Evolutionary conservation across 2,888 invertebrate species (phyloP), one percentile per base, ranked within the genome.

Genomic region (Brachyptera putata): DNA sequence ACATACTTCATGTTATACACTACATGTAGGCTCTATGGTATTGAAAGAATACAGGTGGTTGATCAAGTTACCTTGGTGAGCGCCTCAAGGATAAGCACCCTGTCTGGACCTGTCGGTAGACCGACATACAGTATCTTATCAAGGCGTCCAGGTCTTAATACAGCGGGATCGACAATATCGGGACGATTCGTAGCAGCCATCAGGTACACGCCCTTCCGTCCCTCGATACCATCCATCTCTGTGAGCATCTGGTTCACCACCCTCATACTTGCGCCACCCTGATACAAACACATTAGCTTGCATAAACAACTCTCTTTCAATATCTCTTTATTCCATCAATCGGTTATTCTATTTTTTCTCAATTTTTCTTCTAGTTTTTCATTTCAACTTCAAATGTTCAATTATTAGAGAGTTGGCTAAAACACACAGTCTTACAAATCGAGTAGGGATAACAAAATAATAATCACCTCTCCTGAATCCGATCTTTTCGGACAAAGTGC

Each of bases 181-280:
- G 96, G 95, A 67, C 97, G 81, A 78, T 99, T 99, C 24, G 94
- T 95, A 0, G 98, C 98, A 0, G 95, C 98, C 77, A 99, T 84
- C 18, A 99, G 82, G 73, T 92, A 99, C 3, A 99, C 97, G 1
- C 93, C 92, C 71, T 89, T 86, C 50, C 97, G 83, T 25, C 86
- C 85, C 72, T 95, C 93, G 39, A 98, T 84, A 2, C 98, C 98
- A 72, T 99, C 98, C 97, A 99, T 96, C 81, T 99, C 98, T 0
- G 97, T 97, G 53, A 99, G 77, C 74, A 99, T 79, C 75, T 98
- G 97, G 74, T 97, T 99, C 0, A 99, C 97, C 13, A 99, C 92
- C 26, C 97, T 83, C 70, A 83, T 83, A 0, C 88, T 85, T 0
- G 89, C 84, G 1, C 88, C 86, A 68, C 85, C 84, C 76, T 84